phyloP scores from a whole-genome alignment of 2,888 invertebrate genomes.

The Tethea ocularis region DNA sequence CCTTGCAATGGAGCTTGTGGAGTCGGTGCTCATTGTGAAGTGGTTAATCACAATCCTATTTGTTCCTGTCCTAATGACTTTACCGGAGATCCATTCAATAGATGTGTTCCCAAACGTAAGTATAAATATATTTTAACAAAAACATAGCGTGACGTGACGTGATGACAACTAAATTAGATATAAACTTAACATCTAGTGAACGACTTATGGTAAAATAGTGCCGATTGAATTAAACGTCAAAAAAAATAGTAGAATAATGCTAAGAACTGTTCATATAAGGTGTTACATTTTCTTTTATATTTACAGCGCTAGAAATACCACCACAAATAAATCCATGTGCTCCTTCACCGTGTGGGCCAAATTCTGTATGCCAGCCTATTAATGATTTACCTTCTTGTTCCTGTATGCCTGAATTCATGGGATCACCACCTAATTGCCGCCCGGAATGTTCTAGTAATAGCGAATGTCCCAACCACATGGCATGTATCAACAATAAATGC shows the following conservation, averaged over 20 bases:
- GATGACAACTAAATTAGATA: too few relatives aligned
- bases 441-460: slow-evolving; percentile 90
- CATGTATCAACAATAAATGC: slow-evolving; percentile 89
- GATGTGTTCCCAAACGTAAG: slow-evolving; percentile 87
- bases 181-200: too few relatives aligned
- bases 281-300: too few relatives aligned
- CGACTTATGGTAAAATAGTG: background rate
- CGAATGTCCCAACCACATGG: slow-evolving; percentile 86
- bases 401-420: slow-evolving; percentile 87
- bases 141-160: too few relatives aligned
- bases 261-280: too few relatives aligned
- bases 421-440: slow-evolving; percentile 88
- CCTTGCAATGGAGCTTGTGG: slow-evolving; percentile 92
- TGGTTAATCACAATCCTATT: slow-evolving; percentile 90
- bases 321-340: slow-evolving; percentile 84
- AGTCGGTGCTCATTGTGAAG: slow-evolving; percentile 87
- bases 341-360: slow-evolving; percentile 87
- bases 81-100: slow-evolving; percentile 89
- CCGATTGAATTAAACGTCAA: slow-evolving; percentile 16
- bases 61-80: slow-evolving; percentile 88
- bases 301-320: slow-evolving; percentile 64
- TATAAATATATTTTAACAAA: too few relatives aligned
- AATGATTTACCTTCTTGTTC: slow-evolving; percentile 87
- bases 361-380: slow-evolving; percentile 84
- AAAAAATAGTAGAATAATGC: too few relatives aligned